Evolutionary conservation across 2,888 invertebrate species (phyloP).

Genomic region (Euproctis similis): DNA sequence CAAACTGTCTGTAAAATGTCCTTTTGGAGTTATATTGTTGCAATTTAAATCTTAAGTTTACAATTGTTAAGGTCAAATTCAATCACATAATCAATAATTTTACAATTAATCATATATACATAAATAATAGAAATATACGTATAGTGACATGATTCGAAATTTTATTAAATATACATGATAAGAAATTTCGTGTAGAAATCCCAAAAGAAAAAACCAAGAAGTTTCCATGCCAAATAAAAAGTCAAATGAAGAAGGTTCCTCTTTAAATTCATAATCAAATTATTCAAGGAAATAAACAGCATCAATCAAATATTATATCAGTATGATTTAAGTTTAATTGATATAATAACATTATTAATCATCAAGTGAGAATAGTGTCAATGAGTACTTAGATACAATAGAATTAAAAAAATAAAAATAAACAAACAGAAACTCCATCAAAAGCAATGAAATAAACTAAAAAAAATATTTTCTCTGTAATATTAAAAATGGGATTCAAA

Average conservation of each 20-base stretch:
- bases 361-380: conserved; percentile 1
- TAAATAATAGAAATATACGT: conserved; percentile 51
- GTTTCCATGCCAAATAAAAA: neutral
- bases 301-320: too few relatives aligned
- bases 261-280: too few relatives aligned
- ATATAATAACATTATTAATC: neutral
- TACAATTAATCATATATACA: conserved; percentile 31
- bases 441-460: too few relatives aligned
- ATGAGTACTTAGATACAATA: conserved; percentile 7
- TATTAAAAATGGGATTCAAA: conserved; percentile 29
- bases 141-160: conserved; percentile 36
- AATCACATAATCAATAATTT: conserved; percentile 14
- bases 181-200: too few relatives aligned
- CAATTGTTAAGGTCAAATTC: conserved; percentile 21
- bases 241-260: too few relatives aligned
- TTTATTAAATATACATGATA: too few relatives aligned
- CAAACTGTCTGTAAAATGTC: conserved; percentile 14
- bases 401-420: conserved; percentile 10
- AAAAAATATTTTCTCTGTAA: conserved; percentile 18
- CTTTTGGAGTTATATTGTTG: conserved; percentile 15
- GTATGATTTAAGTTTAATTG: too few relatives aligned
- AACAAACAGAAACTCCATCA: conserved; percentile 34
- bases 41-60: conserved; percentile 12
- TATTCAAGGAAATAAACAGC: too few relatives aligned
- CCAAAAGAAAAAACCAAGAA: too few relatives aligned